A percentile compares a stretch with the other conserved stretches of the same genome.
Evolutionary conservation across 2,113 vertebrate species (phyloP).

Genomic region (Tyto alba): DNA sequence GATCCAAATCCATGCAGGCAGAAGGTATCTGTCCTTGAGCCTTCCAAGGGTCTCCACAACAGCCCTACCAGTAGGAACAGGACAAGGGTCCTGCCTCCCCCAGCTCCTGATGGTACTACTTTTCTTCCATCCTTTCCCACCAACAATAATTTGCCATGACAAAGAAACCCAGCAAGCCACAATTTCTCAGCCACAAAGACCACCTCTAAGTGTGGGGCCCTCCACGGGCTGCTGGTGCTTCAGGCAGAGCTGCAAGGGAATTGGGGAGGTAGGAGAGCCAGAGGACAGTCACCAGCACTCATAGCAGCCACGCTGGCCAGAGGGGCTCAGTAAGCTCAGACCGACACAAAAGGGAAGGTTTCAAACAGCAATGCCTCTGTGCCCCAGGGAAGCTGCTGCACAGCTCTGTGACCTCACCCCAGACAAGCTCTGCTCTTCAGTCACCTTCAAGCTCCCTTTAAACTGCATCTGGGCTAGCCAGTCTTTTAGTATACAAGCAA

Average conservation of each 20-base stretch:
- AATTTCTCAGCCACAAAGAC: neutral
- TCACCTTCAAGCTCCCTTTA: neutral
- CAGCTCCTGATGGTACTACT: neutral
- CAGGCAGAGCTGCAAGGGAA: neutral
- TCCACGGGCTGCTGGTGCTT: neutral
- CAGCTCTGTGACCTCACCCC: neutral
- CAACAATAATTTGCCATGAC: neutral
- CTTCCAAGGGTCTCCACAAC: neutral
- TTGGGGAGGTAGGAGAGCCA: fast-evolving
- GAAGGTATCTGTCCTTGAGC: neutral
- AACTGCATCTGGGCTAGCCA: neutral
- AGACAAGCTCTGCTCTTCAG: fast-evolving
- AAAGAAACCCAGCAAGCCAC: neutral
- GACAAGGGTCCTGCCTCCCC: neutral
- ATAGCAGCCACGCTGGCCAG: neutral
- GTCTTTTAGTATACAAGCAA: neutral
- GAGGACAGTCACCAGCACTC: neutral
- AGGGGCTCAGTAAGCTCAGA: neutral
- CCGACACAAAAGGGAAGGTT: neutral
- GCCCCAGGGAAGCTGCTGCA: neutral
- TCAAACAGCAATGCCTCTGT: neutral
- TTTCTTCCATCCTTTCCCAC: neutral
- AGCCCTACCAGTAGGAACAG: neutral
- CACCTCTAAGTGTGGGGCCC: neutral
- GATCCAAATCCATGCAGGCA: neutral